phyloP scores from a whole-genome alignment of 1,140 invertebrate species.

The Chionoecetes opilio region DNA sequence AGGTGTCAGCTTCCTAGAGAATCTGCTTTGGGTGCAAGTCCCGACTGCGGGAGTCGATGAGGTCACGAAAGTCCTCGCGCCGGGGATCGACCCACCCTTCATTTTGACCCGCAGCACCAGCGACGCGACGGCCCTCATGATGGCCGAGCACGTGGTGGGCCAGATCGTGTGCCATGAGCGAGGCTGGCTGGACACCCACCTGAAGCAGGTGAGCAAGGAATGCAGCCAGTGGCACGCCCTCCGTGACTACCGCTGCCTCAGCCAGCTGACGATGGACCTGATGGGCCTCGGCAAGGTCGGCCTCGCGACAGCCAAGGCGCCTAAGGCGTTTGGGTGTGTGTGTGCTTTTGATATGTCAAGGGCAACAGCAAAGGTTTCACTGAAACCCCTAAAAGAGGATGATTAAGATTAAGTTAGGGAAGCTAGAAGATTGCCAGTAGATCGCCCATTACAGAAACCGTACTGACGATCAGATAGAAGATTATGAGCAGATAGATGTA shows the following conservation, averaged over 20 bases:
- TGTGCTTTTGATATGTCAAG: too few species aligned
- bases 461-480: too few species aligned
- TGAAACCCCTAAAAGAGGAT: too few species aligned
- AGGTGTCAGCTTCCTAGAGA: background rate
- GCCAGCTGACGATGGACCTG: background rate
- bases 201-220: background rate
- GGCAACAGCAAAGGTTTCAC: too few species aligned
- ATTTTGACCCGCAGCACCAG: background rate
- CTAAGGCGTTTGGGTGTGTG: background rate
- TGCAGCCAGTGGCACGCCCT: background rate
- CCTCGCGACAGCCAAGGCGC: background rate
- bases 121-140: background rate
- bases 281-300: background rate
- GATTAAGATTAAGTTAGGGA: too few species aligned
- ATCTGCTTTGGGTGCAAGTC: background rate
- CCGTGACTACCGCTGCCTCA: background rate
- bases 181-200: background rate
- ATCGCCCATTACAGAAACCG: too few species aligned
- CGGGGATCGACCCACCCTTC: background rate
- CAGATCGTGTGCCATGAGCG: constrained; percentile 3
- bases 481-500: too few species aligned
- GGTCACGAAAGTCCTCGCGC: background rate
- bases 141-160: constrained; percentile 2
- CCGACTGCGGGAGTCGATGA: background rate
- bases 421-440: too few species aligned